Conservation (phyloP, 2,113 vertebrate species). For the Alexandromys fortis region DNA sequence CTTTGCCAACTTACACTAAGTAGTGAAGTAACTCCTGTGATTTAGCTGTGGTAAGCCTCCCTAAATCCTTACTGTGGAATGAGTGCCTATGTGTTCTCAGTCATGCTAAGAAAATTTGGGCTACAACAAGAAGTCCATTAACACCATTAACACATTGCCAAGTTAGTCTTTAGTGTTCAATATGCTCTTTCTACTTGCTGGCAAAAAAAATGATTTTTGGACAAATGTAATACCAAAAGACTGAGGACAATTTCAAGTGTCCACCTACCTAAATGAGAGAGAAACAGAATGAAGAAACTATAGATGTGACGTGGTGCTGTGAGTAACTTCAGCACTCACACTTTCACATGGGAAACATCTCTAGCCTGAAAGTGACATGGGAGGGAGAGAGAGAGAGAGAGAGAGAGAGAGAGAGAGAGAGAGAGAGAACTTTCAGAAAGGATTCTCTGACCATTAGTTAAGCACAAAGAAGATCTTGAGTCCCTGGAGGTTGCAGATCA, state of each 20-base stretch:
- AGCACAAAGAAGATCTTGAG: conserved; percentile 52
- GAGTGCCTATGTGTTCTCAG: neutral
- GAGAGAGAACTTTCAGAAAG: conserved; percentile 9
- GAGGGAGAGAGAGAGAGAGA: too few species aligned
- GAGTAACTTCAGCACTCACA: neutral
- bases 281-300: neutral
- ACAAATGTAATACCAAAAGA: neutral
- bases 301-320: neutral
- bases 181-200: neutral
- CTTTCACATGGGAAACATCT: conserved; percentile 24
- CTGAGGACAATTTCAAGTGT: neutral
- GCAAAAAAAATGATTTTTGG: conserved; percentile 22
- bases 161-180: neutral
- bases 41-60: neutral
- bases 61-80: neutral
- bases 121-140: neutral
- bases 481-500: conserved; percentile 60
- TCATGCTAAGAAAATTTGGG: neutral
- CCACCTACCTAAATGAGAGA: neutral
- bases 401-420: neutral
- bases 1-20: neutral
- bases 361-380: neutral
- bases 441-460: conserved; percentile 30
- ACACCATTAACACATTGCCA: neutral
- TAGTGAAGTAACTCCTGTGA: neutral